Conservation (phyloP, 2,113 vertebrate species). For the Anoura caudifer region DNA sequence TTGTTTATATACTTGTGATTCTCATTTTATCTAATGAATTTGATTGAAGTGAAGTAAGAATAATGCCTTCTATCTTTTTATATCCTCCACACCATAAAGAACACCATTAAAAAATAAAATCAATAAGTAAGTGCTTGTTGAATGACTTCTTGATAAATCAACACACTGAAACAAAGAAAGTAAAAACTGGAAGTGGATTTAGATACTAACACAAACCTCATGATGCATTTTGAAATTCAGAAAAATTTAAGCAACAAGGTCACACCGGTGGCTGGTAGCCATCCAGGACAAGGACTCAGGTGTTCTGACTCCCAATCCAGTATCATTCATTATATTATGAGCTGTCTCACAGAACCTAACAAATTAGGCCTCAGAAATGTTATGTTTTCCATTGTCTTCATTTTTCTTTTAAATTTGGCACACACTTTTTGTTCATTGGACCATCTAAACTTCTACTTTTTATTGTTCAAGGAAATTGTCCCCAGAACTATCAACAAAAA, state of each 20-base stretch:
- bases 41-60: background rate
- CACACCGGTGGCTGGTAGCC: background rate
- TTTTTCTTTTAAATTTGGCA: constrained; percentile 72
- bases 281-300: background rate
- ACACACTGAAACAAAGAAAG: background rate
- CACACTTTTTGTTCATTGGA: constrained; percentile 62
- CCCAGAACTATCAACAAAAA: constrained; percentile 60
- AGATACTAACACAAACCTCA: background rate
- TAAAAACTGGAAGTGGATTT: background rate
- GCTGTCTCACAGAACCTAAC: background rate
- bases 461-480: constrained; percentile 58
- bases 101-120: background rate
- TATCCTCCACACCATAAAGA: background rate
- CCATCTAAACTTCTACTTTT: constrained; percentile 63
- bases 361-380: constrained; percentile 39
- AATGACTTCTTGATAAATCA: constrained; percentile 23
- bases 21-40: background rate
- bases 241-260: background rate
- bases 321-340: background rate
- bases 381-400: constrained; percentile 58
- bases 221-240: background rate
- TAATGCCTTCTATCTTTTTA: background rate
- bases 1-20: background rate
- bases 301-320: background rate
- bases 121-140: background rate